Percentiles rank a stretch among this genome's conserved stretches.
Evolutionary conservation across 1,140 invertebrate genomes (phyloP).

Genomic region (Zophobas morio): DNA sequence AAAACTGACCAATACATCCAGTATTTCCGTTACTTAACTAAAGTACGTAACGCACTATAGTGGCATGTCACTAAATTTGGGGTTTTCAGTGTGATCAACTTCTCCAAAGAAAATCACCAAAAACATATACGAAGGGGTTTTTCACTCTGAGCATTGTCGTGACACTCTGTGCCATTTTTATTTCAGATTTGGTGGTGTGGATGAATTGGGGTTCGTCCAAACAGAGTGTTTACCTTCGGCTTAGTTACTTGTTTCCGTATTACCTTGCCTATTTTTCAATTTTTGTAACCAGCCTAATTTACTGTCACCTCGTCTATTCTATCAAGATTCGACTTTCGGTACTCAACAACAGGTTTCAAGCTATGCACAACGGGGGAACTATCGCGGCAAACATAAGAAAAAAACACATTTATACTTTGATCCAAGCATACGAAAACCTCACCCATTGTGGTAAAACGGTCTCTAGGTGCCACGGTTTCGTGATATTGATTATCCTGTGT

Average conservation of each 20-base stretch:
- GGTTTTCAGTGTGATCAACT: no score
- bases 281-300: neutral
- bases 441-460: conserved; percentile 4
- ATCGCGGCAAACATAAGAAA: neutral
- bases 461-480: neutral
- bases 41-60: neutral
- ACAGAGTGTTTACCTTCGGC: neutral
- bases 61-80: neutral
- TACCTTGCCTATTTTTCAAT: conserved; percentile 15
- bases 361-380: neutral
- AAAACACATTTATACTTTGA: neutral
- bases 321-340: conserved; percentile 3
- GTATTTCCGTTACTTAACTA: neutral
- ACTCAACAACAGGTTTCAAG: conserved; percentile 3
- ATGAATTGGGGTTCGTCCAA: neutral
- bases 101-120: neutral
- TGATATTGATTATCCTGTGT: conserved; percentile 18
- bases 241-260: conserved; percentile 1
- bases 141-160: neutral
- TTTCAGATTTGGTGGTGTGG: conserved; percentile 26
- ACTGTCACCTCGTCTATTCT: conserved; percentile 13
- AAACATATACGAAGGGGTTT: neutral
- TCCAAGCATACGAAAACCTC: conserved; percentile 13
- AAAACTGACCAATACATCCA: conserved; percentile 9
- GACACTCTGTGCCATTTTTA: neutral